Base-by-base conservation (phyloP, 2,888 invertebrate species). In the Hirtodrosophila histrioides region DNA sequence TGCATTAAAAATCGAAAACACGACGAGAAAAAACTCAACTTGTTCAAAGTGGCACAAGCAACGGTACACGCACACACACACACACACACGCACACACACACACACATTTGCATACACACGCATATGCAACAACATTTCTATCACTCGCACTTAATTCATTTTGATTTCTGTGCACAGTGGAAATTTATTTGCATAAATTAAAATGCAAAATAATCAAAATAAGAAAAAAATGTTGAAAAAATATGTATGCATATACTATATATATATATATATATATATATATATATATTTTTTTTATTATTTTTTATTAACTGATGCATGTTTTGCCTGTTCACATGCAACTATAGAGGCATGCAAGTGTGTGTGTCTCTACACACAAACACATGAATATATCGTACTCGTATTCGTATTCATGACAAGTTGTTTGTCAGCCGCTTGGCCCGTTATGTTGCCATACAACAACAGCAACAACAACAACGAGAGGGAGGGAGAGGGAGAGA, bases 101-200 rank as follows among this genome's bases (percentile, higher is more conserved):
- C 33, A 53, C 51, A 37, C 44, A 53, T 44, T 48, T 37, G 35
- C 17, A 31, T 45, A 45, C 24, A 9, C 36, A 17, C 24, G 36
- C 36, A 61, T 39, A 33, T 61, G 62, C 71, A 72, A 75, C 84
- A 79, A 73, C 78, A 80, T 78, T 86, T 85, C 85, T 86, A 85
- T 84, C 86, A 85, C 86, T 86, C 85, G 78, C 85, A 86, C 87
- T 86, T 85, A 85, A 86, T 85, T 84, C 86, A 73, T 79, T 86
- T 85, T 86, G 85, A 86, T 85, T 85, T 86, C 83, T 74, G 83
- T 88, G 79, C 86, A 88, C 85, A 88, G 86, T 88, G 88, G 84
- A 88, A 86, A 84, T 89, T 88, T 89, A 88, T 89, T 89, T 88
- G 88, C 88, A 89, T 89, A 88, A 88, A 88, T 89, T 88, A 85